phyloP scores from a whole-genome alignment of 1,140 invertebrate species.

The Cherax destructor region DNA sequence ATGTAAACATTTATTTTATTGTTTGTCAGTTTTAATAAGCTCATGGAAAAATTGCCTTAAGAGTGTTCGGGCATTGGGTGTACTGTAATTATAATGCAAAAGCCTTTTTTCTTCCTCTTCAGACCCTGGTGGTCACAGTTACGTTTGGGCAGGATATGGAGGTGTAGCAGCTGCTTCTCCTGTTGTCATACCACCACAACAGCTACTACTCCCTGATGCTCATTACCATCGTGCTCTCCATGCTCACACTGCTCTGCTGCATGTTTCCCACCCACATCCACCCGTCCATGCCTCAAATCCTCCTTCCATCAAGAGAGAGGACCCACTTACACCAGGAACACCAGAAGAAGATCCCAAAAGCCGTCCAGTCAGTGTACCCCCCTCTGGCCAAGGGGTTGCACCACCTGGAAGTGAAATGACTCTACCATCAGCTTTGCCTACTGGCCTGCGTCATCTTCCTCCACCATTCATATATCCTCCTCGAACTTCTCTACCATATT shows the following conservation, averaged over 20 bases:
- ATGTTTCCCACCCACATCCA: slow-evolving; percentile 27
- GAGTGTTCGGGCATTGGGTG: not conserved
- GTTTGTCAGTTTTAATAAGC: not conserved
- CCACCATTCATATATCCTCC: slow-evolving; percentile 49
- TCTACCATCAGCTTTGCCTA: slow-evolving; percentile 25
- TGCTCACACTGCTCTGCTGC: slow-evolving; percentile 8
- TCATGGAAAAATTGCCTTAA: not conserved
- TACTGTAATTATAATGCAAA: not conserved
- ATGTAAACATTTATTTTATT: too few relatives aligned
- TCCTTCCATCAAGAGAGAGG: slow-evolving; percentile 56
- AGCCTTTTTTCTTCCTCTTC: not conserved
- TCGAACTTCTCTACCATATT: slow-evolving; percentile 27
- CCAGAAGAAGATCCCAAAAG: slow-evolving; percentile 54
- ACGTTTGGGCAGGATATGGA: slow-evolving; percentile 56
- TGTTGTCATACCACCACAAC: slow-evolving; percentile 53
- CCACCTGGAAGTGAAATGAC: slow-evolving; percentile 40
- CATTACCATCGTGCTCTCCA: slow-evolving; percentile 48
- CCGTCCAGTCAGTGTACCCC: slow-evolving; percentile 32
- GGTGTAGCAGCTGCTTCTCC: slow-evolving; percentile 46
- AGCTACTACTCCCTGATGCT: slow-evolving; percentile 42
- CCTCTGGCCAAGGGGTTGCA: slow-evolving; percentile 18
- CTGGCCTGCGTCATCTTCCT: slow-evolving; percentile 41
- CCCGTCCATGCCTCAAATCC: slow-evolving; percentile 34
- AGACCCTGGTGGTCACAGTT: slow-evolving; percentile 45
- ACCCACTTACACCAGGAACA: slow-evolving; percentile 35